phyloP scores from a whole-genome alignment of 2,113 vertebrate genomes.

The Chaetura pelagica region DNA sequence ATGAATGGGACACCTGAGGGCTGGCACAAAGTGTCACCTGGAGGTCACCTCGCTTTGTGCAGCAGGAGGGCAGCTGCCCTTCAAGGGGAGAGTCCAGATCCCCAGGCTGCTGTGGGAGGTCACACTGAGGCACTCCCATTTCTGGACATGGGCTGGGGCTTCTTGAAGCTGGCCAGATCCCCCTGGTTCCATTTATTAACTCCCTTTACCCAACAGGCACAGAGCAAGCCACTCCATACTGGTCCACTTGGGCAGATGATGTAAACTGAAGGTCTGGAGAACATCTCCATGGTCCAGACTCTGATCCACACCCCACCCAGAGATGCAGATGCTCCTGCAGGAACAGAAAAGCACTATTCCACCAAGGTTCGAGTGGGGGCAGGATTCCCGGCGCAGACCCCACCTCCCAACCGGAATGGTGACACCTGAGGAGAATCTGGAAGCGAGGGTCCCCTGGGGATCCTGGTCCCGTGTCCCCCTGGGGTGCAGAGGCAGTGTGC shows the following conservation, averaged over 20 bases:
- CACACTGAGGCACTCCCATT: fast-evolving
- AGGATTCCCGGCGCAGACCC: background rate
- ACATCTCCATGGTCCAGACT: fast-evolving
- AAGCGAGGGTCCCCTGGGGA: fast-evolving
- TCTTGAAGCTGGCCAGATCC: background rate
- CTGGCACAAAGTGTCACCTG: background rate
- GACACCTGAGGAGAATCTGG: background rate
- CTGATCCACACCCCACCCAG: background rate
- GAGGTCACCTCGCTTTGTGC: background rate
- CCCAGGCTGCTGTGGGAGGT: background rate
- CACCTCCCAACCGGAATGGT: fast-evolving
- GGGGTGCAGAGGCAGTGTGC: fast-evolving
- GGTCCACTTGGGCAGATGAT: fast-evolving
- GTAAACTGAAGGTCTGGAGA: background rate
- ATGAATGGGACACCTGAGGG: background rate
- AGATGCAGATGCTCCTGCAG: fast-evolving
- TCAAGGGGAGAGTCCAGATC: fast-evolving
- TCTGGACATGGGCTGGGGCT: background rate
- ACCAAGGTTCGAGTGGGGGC: fast-evolving
- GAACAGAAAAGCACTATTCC: fast-evolving
- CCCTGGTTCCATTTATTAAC: background rate
- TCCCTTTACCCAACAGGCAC: background rate
- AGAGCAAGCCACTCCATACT: fast-evolving
- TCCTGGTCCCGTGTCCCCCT: background rate
- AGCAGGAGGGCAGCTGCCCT: background rate